A percentile compares a stretch with the other conserved stretches of the same genome.
Evolutionary conservation across 2,888 invertebrate species (phyloP).

Genomic region (Acleris laterana): DNA sequence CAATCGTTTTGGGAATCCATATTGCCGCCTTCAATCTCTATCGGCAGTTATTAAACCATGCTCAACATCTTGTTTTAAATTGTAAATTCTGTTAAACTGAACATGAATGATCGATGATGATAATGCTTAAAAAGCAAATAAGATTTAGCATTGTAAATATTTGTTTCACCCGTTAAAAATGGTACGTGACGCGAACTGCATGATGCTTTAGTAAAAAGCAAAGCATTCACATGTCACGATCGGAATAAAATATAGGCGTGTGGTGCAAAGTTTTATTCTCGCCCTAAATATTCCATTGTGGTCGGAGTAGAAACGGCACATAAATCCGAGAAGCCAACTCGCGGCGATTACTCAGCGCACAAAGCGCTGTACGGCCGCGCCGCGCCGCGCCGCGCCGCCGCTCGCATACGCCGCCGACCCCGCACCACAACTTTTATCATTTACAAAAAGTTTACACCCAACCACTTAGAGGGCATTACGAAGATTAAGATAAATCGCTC

Average conservation of each 20-base stretch:
- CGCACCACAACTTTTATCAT: conserved; percentile 34
- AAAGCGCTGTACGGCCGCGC: conserved; percentile 53
- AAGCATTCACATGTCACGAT: conserved; percentile 62
- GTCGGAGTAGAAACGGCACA: conserved; percentile 58
- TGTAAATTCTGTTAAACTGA: too few relatives aligned
- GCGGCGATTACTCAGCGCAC: conserved; percentile 70
- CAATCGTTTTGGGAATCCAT: not conserved
- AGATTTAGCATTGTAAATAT: not conserved
- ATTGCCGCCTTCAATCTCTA: not conserved
- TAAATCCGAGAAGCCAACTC: conserved; percentile 68
- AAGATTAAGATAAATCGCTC: conserved; percentile 36
- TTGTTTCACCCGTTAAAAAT: conserved; percentile 1
- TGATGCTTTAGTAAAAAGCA: conserved; percentile 34
- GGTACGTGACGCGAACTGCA: conserved; percentile 13
- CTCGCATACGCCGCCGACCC: conserved; percentile 9
- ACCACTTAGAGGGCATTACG: conserved; percentile 36
- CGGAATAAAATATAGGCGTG: conserved; percentile 62
- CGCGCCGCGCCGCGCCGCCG: conserved; percentile 7
- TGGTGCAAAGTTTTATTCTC: conserved; percentile 64
- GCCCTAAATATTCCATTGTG: conserved; percentile 73
- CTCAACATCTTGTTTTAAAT: too few relatives aligned
- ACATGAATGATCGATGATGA: too few relatives aligned
- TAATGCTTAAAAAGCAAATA: too few relatives aligned
- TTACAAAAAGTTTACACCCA: conserved; percentile 38
- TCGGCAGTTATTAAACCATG: not conserved